Evolutionary conservation across 2,888 invertebrate species (phyloP).

Genomic region (Oithona nana): DNA sequence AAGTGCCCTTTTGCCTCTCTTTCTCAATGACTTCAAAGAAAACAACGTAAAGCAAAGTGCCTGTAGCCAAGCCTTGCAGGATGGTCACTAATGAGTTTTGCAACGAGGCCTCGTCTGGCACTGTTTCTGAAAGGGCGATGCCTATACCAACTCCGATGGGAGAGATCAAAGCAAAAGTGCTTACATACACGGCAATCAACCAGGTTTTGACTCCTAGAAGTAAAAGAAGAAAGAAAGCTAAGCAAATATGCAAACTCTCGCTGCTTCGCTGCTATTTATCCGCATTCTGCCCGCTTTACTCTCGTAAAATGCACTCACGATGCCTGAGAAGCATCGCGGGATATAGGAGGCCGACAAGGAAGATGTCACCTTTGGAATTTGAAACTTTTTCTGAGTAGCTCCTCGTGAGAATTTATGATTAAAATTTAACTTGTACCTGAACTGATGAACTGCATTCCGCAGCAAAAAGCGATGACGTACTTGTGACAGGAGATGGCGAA

Average conservation of each 20-base stretch:
- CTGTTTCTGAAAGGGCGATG: slow-evolving; percentile 32
- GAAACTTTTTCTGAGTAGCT: too few species aligned
- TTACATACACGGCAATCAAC: slow-evolving; percentile 41
- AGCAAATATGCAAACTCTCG: background rate
- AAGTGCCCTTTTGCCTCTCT: background rate
- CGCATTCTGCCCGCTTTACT: too few species aligned
- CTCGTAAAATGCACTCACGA: too few species aligned
- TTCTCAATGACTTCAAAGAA: slow-evolving; percentile 58
- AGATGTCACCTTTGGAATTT: background rate
- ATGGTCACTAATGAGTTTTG: slow-evolving; percentile 19
- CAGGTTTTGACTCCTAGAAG: slow-evolving; percentile 25
- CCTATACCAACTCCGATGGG: slow-evolving; percentile 47
- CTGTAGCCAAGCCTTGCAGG: slow-evolving; percentile 69
- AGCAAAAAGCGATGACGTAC: slow-evolving; percentile 67
- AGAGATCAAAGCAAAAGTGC: slow-evolving; percentile 33
- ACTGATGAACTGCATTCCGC: slow-evolving; percentile 59
- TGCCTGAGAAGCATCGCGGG: too few species aligned
- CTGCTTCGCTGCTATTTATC: too few species aligned
- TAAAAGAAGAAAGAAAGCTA: background rate
- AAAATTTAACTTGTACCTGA: slow-evolving; percentile 29
- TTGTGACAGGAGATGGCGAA: slow-evolving; percentile 67
- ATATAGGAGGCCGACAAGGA: background rate
- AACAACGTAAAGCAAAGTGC: slow-evolving; percentile 84
- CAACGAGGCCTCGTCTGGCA: slow-evolving; percentile 10
- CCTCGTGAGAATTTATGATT: too few species aligned